These are phyloP conservation scores for Acanthosepion lycidas DNA, from an alignment of 2,888 invertebrate genomes.

Conservation along the genomic window DNA sequence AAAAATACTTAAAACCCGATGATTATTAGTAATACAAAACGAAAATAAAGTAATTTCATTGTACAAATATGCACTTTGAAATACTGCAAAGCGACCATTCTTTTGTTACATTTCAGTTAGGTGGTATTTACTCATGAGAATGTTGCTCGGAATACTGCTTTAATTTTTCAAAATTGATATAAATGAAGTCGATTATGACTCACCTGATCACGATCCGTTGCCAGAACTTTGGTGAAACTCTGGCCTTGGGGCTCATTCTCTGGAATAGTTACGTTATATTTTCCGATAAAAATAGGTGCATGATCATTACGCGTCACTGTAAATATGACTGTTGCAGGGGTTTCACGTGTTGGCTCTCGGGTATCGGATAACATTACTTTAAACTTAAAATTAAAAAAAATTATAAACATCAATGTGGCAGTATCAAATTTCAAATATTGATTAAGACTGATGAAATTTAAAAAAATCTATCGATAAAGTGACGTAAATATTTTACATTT, in stretches of 20 bases:
- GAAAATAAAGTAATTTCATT: no score
- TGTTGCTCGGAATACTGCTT: no score
- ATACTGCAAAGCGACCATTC: no score
- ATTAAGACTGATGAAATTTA: no score
- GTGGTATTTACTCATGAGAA: no score
- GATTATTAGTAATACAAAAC: no score
- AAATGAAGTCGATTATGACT: background rate
- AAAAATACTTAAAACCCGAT: no score
- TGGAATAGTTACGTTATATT: constrained; percentile 60
- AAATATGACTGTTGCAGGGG: constrained; percentile 62
- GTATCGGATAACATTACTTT: constrained; percentile 58
- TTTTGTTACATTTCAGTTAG: no score
- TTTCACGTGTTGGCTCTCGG: constrained; percentile 58
- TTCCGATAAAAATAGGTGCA: constrained; percentile 62
- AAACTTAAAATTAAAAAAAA: background rate
- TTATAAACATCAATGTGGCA: background rate
- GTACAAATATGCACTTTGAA: no score
- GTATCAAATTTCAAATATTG: background rate
- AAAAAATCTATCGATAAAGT: no score
- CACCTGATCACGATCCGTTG: constrained; percentile 56
- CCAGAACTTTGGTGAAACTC: background rate
- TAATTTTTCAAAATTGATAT: no score
- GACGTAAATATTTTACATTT: no score
- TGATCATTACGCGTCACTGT: constrained; percentile 61
- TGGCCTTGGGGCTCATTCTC: background rate